Base-by-base conservation (phyloP, 2,888 invertebrate genomes). In the Siphlonurus alternatus region DNA sequence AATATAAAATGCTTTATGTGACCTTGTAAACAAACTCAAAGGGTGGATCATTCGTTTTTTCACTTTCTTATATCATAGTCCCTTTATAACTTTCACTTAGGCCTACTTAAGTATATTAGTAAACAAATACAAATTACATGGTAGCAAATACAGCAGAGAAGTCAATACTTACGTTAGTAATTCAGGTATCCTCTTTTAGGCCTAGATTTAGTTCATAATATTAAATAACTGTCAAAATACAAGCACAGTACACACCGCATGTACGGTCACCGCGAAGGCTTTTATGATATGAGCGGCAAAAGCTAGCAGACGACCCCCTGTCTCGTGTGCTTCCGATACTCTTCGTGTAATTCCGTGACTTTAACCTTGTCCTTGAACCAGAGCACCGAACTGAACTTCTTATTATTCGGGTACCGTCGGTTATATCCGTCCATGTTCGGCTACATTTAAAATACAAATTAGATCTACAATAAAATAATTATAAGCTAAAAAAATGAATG, bases 321-420 rank as follows among this genome's bases (percentile, higher is more conserved):
- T 38, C 38, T 38, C 38, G 38, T 38, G 38, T 38, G 38, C 38
- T 38, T 38, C 38, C 38, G 38, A 38, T 38, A 15, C 38, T 38
- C 15, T 38, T 56, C 56, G 56, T 56, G 56, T 22, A 22, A 7
- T 7, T n/a, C 22, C 56, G 56, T 56, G 56, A 56, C 56, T 56
- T 56, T 56, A 56, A 56, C 56, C 56, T 56, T 56, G 56, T 56
- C 56, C 56, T 56, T 56, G 56, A 56, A 56, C 56, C 19, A 56
- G 56, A 56, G 56, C 56, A 56, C 19, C 56, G 56, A 56, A 56
- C 56, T 56, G 56, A 38, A 38, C 38, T 38, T 38, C 38, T 38
- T 38, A 10, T 10, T 38, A 38, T 38, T 38, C 38, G 38, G 5
- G 15, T 15, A 5, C 15, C 5, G 5, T 38, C 38, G 38, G 38